Conservation (phyloP, 2,797 vertebrate species). For the Propithecus deckenii region DNA sequence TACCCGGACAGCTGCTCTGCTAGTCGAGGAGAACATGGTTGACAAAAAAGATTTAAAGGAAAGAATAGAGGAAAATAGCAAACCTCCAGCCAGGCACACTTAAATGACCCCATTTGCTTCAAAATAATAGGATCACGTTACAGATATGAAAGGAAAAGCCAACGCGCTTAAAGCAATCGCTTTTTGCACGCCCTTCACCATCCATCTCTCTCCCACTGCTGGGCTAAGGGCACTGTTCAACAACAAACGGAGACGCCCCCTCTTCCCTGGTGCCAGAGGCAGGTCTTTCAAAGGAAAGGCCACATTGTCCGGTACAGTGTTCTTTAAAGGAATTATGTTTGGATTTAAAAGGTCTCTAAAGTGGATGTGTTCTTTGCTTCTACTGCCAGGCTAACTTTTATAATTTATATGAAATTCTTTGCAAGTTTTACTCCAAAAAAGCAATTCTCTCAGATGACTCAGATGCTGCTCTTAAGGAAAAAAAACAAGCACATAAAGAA, state of each 20-base stretch:
- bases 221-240: slow-evolving; percentile 53
- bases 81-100: slow-evolving; percentile 79
- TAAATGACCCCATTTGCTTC: slow-evolving; percentile 82
- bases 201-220: slow-evolving; percentile 58
- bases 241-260: slow-evolving; percentile 46
- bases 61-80: slow-evolving; percentile 82
- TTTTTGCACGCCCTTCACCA: slow-evolving; percentile 75
- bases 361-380: slow-evolving; percentile 54
- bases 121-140: slow-evolving; percentile 82
- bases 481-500: background rate
- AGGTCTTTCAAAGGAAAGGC: slow-evolving; percentile 57
- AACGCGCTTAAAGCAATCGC: slow-evolving; percentile 81
- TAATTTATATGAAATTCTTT: slow-evolving; percentile 42
- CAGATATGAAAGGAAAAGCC: slow-evolving; percentile 82
- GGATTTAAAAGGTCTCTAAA: slow-evolving; percentile 44
- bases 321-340: slow-evolving; percentile 65
- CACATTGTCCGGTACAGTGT: slow-evolving; percentile 22
- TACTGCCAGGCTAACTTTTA: background rate
- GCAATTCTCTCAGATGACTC: background rate
- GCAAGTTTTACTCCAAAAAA: slow-evolving; percentile 1
- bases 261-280: slow-evolving; percentile 25
- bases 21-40: slow-evolving; percentile 83
- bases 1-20: slow-evolving; percentile 86
- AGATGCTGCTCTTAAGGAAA: background rate
- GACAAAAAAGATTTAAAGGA: slow-evolving; percentile 87